Base-by-base conservation (phyloP, 2,113 vertebrate genomes). In the Pelecanoides urinatrix region DNA sequence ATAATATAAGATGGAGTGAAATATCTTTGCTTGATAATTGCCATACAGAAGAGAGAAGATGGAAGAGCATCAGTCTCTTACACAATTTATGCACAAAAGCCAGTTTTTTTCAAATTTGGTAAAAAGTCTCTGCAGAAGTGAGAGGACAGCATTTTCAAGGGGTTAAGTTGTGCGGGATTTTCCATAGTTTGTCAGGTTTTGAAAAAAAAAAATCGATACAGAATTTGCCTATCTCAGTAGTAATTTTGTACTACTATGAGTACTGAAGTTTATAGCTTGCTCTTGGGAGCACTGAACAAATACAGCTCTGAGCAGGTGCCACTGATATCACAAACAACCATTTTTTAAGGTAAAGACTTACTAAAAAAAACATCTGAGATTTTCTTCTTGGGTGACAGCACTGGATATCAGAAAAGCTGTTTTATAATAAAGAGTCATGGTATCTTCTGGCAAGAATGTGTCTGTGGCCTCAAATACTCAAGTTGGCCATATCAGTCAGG, bases 351-450 rank as follows among this genome's bases (percentile, higher is more conserved):
- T 2, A 65, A 72, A 74, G 30, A 13, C 2, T 21, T 79, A 42
- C 3, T 23, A 15, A 70, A 59, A 32, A n/a, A 76, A 34, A 1
- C 1, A 1, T n/a, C 11, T 17, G 3, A 34, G 1, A 13, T 50
- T 63, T 91, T 82, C 32, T 45, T 63, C 44, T 52, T 78, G 9
- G 5, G 15, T 59, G 32, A 75, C 45, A 55, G 13, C 16, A 71
- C 11, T 61, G 27, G 34, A 44, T 88, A 40, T 49, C 19, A 56
- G 40, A 88, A 10, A 1, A 72, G 18, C 1, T 79, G 8, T 45
- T 66, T 47, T 40, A 27, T 45, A 44, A 18, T 17, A 30, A 50
- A 26, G 4, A 40, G 15, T 14, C 2, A 1, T 40, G 6, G 13
- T 61, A 70, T 15, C 16, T 66, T 72, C 34, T 70, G 27, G 16